Conservation (phyloP, 2,797 vertebrate species). For the Acipenser ruthenus region DNA sequence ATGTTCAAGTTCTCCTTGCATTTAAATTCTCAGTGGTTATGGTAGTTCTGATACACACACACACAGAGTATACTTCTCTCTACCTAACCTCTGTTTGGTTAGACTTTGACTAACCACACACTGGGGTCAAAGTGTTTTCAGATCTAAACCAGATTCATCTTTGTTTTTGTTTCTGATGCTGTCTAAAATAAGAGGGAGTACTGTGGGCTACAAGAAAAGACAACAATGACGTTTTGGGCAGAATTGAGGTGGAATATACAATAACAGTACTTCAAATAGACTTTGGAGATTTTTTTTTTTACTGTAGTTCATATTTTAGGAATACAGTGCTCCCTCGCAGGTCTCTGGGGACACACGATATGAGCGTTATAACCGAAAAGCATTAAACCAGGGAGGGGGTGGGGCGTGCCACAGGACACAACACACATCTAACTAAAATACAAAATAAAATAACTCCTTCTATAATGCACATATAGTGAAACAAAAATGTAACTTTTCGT, state of each 20-base stretch:
- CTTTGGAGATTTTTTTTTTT: constrained; percentile 19
- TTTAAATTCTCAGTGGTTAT: constrained; percentile 66
- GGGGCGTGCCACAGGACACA: no score
- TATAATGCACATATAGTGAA: no score
- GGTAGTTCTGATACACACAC: constrained; percentile 60
- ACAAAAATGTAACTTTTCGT: no score
- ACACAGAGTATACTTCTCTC: constrained; percentile 54
- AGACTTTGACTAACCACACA: constrained; percentile 58
- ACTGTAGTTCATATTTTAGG: not conserved
- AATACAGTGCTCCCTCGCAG: constrained; percentile 27
- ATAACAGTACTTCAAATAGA: constrained; percentile 2
- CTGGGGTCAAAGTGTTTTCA: constrained; percentile 61
- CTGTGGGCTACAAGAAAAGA: constrained; percentile 45
- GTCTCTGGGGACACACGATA: not conserved
- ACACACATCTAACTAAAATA: no score
- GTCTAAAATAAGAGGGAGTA: constrained; percentile 64
- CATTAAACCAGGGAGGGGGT: no score
- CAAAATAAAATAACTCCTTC: no score
- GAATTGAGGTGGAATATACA: constrained; percentile 25
- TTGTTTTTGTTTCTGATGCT: constrained; percentile 74
- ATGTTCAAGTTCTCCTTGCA: constrained; percentile 16
- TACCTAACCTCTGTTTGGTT: constrained; percentile 61
- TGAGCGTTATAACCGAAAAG: no score
- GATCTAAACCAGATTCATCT: constrained; percentile 72
- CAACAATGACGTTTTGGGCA: constrained; percentile 26